A percentile compares a stretch with the other conserved stretches of the same genome.
phyloP scores from a whole-genome alignment of 2,113 vertebrate genomes.

The Scomber colias region DNA sequence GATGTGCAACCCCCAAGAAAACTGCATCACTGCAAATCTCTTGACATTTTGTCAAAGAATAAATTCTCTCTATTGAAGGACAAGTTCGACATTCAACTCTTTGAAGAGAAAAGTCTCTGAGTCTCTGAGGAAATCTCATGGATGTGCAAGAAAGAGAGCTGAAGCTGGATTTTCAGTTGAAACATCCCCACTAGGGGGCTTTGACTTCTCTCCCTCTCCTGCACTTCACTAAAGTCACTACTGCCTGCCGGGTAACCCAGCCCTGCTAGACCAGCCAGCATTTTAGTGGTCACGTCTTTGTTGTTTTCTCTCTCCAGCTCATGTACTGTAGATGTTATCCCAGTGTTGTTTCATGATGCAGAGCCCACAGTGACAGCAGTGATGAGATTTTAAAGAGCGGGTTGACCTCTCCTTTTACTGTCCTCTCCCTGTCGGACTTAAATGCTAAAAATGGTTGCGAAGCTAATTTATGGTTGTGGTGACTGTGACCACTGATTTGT shows the following conservation, averaged over 20 bases:
- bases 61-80: neutral
- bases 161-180: slow-evolving; percentile 4
- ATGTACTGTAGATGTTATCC: slow-evolving; percentile 49
- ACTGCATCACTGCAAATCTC: neutral
- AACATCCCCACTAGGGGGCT: slow-evolving; percentile 59
- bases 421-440: slow-evolving; percentile 60
- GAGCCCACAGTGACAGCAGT: slow-evolving; percentile 67
- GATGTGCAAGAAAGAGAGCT: slow-evolving; percentile 7
- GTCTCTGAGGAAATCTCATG: neutral
- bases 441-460: slow-evolving; percentile 79
- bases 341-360: slow-evolving; percentile 50
- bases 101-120: slow-evolving; percentile 24
- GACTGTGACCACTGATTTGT: slow-evolving; percentile 80
- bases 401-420: slow-evolving; percentile 71
- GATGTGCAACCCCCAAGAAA: slow-evolving; percentile 5
- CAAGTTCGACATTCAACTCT: slow-evolving; percentile 14
- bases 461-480: slow-evolving; percentile 83
- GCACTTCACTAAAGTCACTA: slow-evolving; percentile 23
- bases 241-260: slow-evolving; percentile 33
- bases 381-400: slow-evolving; percentile 86
- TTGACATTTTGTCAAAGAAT: neutral
- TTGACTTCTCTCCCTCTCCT: slow-evolving; percentile 32
- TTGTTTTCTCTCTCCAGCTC: slow-evolving; percentile 60
- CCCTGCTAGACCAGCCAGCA: slow-evolving; percentile 28
- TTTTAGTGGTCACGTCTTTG: slow-evolving; percentile 62